These are phyloP conservation scores for Crotalus tigris DNA, from an alignment of 2,113 vertebrate species.

Conservation along the genomic window DNA sequence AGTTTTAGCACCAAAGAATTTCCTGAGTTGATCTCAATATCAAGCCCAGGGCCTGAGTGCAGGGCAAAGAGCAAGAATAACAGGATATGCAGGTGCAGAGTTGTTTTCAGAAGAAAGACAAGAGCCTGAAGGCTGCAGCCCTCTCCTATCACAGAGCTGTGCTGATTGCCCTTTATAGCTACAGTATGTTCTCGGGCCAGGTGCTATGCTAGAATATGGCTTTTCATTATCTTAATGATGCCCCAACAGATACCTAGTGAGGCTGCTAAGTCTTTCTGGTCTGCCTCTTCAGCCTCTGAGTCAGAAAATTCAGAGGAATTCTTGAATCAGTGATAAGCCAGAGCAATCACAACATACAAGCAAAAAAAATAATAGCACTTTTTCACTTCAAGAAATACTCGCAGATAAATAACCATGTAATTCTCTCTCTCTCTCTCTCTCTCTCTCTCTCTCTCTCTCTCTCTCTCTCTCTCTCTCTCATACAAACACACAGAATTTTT, in stretches of 20 bases:
- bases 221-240: not conserved
- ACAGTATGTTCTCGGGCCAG: not conserved
- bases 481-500: not conserved
- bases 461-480: too few species aligned
- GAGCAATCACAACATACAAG: not conserved
- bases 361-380: slow-evolving; percentile 18
- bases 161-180: not conserved
- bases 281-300: not conserved
- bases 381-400: slow-evolving; percentile 50
- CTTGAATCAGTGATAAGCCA: not conserved
- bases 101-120: not conserved
- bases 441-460: too few species aligned
- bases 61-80: not conserved
- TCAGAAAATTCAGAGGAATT: not conserved
- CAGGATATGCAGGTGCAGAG: not conserved
- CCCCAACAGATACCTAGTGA: not conserved
- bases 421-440: not conserved
- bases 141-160: not conserved
- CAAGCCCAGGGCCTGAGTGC: not conserved
- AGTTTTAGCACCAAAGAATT: not conserved
- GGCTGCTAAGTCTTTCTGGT: not conserved
- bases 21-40: not conserved
- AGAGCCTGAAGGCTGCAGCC: not conserved
- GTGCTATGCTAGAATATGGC: not conserved
- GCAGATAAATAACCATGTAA: slow-evolving; percentile 44